Evolutionary conservation across 64 coral and sea anemone species (phyloP).

Genomic region (Montipora efflorescens): DNA sequence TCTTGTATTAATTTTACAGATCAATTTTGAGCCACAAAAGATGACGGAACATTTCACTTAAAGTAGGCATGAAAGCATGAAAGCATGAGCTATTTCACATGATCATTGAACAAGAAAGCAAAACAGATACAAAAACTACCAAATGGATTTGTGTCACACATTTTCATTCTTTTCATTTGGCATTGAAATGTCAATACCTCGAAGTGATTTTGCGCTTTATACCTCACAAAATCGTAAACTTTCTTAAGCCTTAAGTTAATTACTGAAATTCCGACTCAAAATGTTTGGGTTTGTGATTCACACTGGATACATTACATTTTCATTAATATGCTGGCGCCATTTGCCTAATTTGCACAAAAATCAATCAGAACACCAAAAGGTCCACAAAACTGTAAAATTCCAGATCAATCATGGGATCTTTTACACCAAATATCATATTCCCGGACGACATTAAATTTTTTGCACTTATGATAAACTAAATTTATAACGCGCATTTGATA

Average conservation of each 20-base stretch:
- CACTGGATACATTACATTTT: background rate
- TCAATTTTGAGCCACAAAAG: background rate
- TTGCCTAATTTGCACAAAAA: conserved; percentile 31
- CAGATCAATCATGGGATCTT: conserved; percentile 2
- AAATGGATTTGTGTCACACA: too few species aligned
- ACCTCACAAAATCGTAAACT: background rate
- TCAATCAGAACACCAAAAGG: background rate
- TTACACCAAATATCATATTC: background rate
- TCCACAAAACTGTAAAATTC: background rate
- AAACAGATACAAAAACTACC: background rate
- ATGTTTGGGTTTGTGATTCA: conserved; percentile 25
- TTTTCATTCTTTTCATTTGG: background rate
- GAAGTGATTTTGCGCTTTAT: too few species aligned
- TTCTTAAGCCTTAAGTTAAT: background rate
- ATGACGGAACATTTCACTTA: background rate
- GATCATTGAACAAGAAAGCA: background rate
- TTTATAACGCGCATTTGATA: conserved; percentile 1
- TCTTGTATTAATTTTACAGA: conserved; percentile 12
- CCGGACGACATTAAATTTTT: background rate
- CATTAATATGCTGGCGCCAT: background rate
- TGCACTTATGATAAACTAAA: conserved; percentile 3
- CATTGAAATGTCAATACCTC: background rate
- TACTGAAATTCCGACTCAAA: background rate
- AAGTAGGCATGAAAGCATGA: background rate
- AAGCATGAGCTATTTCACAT: background rate